A percentile compares a stretch with the other conserved stretches of the same genome.
Evolutionary conservation across 2,797 vertebrate genomes (phyloP).

Genomic region (Dermochelys coriacea): DNA sequence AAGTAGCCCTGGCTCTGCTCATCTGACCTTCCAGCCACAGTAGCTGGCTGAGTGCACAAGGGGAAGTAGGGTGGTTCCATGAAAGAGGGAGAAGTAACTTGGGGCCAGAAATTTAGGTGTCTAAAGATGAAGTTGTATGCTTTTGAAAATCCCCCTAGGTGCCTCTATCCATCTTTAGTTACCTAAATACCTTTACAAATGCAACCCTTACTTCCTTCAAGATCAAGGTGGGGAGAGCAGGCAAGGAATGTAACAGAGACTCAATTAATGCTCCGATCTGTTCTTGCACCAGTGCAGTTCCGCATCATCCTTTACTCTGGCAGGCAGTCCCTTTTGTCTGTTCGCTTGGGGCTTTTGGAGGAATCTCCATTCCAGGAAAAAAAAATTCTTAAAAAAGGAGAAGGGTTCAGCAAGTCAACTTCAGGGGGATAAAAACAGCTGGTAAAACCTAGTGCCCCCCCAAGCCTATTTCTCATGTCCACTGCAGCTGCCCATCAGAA

Average conservation of each 20-base stretch:
- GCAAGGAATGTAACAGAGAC: slow-evolving; percentile 9
- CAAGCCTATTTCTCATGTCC: not conserved
- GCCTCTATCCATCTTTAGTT: slow-evolving; percentile 26
- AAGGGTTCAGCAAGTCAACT: not conserved
- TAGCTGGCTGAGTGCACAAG: not conserved
- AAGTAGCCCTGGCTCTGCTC: not conserved
- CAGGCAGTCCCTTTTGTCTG: not conserved
- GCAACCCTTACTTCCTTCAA: slow-evolving; percentile 8
- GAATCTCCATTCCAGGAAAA: not conserved
- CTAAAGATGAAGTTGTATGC: slow-evolving; percentile 21
- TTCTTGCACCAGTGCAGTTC: slow-evolving; percentile 56
- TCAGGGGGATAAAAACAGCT: not conserved
- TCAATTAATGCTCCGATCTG: slow-evolving; percentile 6
- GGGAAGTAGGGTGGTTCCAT: not conserved
- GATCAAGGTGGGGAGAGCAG: slow-evolving; percentile 18
- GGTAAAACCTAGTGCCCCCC: too few relatives aligned
- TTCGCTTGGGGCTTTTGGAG: not conserved
- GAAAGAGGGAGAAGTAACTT: slow-evolving; percentile 10
- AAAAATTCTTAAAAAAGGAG: not conserved
- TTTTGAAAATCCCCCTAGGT: slow-evolving; percentile 23
- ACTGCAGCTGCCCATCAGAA: not conserved
- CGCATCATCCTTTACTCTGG: slow-evolving; percentile 40
- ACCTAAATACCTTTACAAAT: not conserved
- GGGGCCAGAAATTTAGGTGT: slow-evolving; percentile 9
- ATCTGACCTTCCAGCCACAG: not conserved